Conservation (phyloP, 2,797 vertebrate species). For the Eulemur mongoz region DNA sequence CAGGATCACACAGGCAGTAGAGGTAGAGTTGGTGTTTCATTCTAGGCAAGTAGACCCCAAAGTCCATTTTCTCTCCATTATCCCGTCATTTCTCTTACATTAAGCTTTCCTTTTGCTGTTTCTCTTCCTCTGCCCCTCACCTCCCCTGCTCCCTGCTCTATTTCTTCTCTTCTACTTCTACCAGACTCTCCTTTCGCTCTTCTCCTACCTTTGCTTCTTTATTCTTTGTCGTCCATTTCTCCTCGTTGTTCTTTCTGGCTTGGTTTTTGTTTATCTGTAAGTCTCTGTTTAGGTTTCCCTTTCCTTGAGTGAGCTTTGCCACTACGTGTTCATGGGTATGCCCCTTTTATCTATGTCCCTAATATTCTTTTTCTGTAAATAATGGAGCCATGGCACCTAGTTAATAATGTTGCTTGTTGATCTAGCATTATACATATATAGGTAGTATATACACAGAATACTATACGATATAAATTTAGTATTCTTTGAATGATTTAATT, state of each 20-base stretch:
- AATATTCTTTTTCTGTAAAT: not conserved
- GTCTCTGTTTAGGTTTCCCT: slow-evolving; percentile 11
- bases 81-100: not conserved
- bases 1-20: not conserved
- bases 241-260: not conserved
- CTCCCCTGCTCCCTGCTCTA: not conserved
- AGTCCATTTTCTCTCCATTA: not conserved
- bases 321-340: not conserved
- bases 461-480: not conserved
- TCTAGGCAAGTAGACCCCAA: not conserved
- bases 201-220: not conserved
- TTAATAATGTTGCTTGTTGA: not conserved
- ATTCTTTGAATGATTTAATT: slow-evolving; percentile 19
- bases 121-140: not conserved
- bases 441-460: not conserved
- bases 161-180: not conserved
- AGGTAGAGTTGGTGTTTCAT: not conserved
- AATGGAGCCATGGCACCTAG: not conserved
- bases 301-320: not conserved
- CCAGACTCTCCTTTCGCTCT: not conserved
- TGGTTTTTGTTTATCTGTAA: not conserved
- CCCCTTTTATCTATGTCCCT: not conserved
- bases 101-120: not conserved
- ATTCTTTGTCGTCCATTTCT: not conserved
- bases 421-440: not conserved